These are phyloP conservation scores for Harpagoxenus sublaevis DNA, from an alignment of 2,888 invertebrate genomes.

Conservation along the genomic window DNA sequence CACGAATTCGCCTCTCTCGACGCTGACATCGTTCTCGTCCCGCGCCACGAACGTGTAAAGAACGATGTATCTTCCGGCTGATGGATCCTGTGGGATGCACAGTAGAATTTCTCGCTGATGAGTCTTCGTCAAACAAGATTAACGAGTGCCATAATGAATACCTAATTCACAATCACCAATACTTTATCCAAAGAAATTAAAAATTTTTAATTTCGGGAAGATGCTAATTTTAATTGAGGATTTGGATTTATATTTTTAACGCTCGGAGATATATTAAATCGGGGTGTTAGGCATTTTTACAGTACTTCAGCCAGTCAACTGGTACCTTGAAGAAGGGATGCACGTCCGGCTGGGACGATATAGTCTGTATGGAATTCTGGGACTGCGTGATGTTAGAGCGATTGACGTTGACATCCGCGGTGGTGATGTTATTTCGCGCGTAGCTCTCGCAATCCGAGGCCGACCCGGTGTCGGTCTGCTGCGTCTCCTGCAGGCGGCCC, in stretches of 20 bases:
- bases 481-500: slow-evolving; percentile 82
- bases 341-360: slow-evolving; percentile 87
- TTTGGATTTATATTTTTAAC: background rate
- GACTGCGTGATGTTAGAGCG: slow-evolving; percentile 86
- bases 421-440: slow-evolving; percentile 87
- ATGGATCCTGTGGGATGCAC: slow-evolving; percentile 90
- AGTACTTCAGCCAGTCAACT: background rate
- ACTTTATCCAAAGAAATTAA: background rate
- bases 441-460: slow-evolving; percentile 89
- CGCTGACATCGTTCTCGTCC: slow-evolving; percentile 97
- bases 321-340: slow-evolving; percentile 88
- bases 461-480: slow-evolving; percentile 86
- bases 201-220: background rate
- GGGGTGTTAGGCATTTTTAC: background rate
- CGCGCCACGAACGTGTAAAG: slow-evolving; percentile 97
- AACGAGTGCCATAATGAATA: background rate
- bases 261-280: background rate
- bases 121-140: background rate
- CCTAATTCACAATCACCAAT: background rate
- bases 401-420: slow-evolving; percentile 84
- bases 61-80: slow-evolving; percentile 94
- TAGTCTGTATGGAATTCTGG: slow-evolving; percentile 87
- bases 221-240: background rate
- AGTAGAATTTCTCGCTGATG: slow-evolving; percentile 6
- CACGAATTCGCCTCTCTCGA: slow-evolving; percentile 98